Conservation (phyloP, 23 tunicate species). For the Halocynthia roretzi region DNA sequence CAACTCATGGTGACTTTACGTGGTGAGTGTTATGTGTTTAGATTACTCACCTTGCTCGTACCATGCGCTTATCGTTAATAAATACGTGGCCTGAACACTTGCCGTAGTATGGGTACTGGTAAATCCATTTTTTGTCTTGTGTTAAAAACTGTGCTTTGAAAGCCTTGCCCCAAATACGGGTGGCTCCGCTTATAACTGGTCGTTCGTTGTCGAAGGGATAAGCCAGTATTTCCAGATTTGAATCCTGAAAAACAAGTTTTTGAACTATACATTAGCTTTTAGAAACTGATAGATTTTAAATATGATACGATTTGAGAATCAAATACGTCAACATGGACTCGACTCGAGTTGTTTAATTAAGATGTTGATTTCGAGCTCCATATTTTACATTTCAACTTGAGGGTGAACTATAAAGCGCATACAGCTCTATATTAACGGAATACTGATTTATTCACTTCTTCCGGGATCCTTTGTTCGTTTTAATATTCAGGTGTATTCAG, state of each 20-base stretch:
- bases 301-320: too few species aligned
- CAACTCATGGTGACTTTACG: too few species aligned
- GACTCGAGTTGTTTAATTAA: too few species aligned
- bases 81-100: neutral
- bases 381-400: too few species aligned
- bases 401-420: neutral
- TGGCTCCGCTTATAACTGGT: slow-evolving; percentile 4
- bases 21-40: too few species aligned
- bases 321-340: too few species aligned
- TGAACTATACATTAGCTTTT: too few species aligned
- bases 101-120: neutral
- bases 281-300: too few species aligned
- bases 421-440: neutral
- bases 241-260: neutral
- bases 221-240: slow-evolving; percentile 4
- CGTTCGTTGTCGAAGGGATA: slow-evolving; percentile 6
- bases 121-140: neutral
- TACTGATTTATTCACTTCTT: neutral
- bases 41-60: slow-evolving; percentile 7
- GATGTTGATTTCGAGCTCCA: too few species aligned
- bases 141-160: neutral
- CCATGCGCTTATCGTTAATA: neutral
- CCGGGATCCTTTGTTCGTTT: too few species aligned
- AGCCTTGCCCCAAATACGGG: neutral
- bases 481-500: too few species aligned